Conservation (phyloP, 2,797 vertebrate genomes). For the Tapera naevia region DNA sequence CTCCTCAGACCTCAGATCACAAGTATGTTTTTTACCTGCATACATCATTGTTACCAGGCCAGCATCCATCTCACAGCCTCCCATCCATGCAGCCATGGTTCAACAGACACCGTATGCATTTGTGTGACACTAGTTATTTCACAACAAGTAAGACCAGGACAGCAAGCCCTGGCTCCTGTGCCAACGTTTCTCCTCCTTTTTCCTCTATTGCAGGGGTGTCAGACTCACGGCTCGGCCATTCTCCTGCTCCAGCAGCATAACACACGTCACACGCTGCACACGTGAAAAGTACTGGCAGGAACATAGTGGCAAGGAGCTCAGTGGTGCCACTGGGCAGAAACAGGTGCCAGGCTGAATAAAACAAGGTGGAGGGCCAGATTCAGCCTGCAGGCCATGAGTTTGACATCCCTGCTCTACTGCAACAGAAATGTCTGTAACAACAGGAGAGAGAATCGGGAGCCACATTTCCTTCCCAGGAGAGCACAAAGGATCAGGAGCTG, state of each 20-base stretch:
- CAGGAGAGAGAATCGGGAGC: not conserved
- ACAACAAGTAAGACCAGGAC: not conserved
- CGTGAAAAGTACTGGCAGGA: too few species aligned
- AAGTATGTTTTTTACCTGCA: not conserved
- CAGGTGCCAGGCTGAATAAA: too few species aligned
- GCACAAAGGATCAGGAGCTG: not conserved
- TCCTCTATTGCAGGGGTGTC: not conserved
- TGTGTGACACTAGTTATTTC: not conserved
- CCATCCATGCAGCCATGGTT: accelerated
- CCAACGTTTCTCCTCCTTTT: not conserved
- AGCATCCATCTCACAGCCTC: not conserved
- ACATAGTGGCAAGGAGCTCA: too few species aligned
- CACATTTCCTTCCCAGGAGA: not conserved
- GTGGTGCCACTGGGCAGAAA: too few species aligned
- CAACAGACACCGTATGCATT: not conserved
- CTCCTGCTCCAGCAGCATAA: too few species aligned
- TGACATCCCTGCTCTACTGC: too few species aligned
- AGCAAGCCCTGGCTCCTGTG: not conserved
- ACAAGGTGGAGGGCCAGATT: too few species aligned
- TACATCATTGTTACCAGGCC: not conserved
- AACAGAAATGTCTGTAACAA: not conserved
- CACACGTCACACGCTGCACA: too few species aligned
- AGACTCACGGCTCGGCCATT: too few species aligned
- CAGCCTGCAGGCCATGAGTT: too few species aligned
- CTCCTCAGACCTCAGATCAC: not conserved